Base-by-base conservation (phyloP, 2,888 invertebrate genomes). In the Philopedon plagiatum region DNA sequence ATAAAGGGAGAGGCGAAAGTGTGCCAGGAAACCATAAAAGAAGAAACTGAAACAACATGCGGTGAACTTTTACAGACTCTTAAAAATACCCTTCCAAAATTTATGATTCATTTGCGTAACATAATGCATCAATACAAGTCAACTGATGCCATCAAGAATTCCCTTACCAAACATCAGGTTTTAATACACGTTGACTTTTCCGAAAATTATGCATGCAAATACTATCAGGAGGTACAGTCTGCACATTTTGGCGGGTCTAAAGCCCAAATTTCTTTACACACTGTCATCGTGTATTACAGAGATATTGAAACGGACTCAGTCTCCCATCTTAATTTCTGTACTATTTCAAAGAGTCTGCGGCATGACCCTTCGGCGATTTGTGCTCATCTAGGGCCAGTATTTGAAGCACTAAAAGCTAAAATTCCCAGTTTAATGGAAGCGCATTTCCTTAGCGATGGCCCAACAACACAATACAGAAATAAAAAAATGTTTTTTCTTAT, bases 241-340 rank as follows among this genome's bases (percentile, higher is more conserved):
- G 69, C 57, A 0, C 73, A 64, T 19, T 73, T 73, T 57, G 73
- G 73, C 8, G 73, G 64, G 1, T 73, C 73, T 15, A 68, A 64
- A 51, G 29, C 49, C 5, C 68, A 73, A 41, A 23, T 73, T 54
- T 21, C 60, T 4, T 18, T 73, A 11, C 73, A 73, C 57, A 73
- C 69, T n/a, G n/a, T n/a, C n/a, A n/a, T n/a, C n/a, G n/a, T n/a
- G n/a, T n/a, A 13, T 62, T 56, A n/a, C n/a, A 34, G 49, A 37
- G 7, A 37, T 9, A 37, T 9, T 37, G 2, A 37, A 29, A 29
- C 3, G 29, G 7, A 3, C 3, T 5, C 7, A 29, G 7, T n/a
- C n/a, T n/a, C n/a, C n/a, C n/a, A 29, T 29, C 3, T 7, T 9
- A 37, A 37, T 11, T 71, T 37, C 32, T 73, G 73, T 32, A 62